phyloP scores from a whole-genome alignment of 2,888 invertebrate genomes.

The Panzeria rudis region DNA sequence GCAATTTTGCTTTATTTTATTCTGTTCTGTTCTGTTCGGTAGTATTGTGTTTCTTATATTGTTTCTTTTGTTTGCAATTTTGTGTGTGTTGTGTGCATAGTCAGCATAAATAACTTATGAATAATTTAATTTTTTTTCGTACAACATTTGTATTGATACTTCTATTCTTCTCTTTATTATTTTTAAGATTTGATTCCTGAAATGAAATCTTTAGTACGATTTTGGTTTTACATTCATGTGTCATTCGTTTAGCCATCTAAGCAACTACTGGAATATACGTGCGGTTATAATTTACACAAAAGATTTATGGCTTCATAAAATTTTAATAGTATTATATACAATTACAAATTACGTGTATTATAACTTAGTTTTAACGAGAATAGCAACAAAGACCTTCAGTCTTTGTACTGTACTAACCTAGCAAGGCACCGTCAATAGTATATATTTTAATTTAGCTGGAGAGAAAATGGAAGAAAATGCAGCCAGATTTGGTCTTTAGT shows the following conservation, averaged over 20 bases:
- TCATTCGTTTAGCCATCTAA: conserved; percentile 4
- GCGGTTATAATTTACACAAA: conserved; percentile 5
- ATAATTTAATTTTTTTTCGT: conserved; percentile 52
- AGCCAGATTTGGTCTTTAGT: too few relatives aligned
- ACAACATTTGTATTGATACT: conserved; percentile 14
- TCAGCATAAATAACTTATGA: conserved; percentile 55
- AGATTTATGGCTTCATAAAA: conserved; percentile 18
- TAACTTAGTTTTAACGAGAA: too few relatives aligned
- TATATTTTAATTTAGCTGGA: too few relatives aligned
- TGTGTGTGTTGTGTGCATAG: conserved; percentile 43
- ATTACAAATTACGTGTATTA: neutral
- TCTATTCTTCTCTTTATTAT: conserved; percentile 6
- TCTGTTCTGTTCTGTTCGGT: neutral
- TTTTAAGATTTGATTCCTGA: conserved; percentile 8
- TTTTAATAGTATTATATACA: neutral
- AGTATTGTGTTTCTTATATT: conserved; percentile 1
- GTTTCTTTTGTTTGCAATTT: conserved; percentile 42
- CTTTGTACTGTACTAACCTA: too few relatives aligned
- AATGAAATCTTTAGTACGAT: conserved; percentile 40
- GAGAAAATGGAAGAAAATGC: too few relatives aligned
- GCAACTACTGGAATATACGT: neutral
- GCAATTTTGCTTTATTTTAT: neutral
- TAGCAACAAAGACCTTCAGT: too few relatives aligned
- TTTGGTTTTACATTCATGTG: conserved; percentile 24
- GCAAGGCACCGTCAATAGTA: too few relatives aligned